Evolutionary conservation across 2,888 invertebrate species (phyloP), one percentile per base, ranked within the genome.

Genomic region (Megalurothrips usitatus): DNA sequence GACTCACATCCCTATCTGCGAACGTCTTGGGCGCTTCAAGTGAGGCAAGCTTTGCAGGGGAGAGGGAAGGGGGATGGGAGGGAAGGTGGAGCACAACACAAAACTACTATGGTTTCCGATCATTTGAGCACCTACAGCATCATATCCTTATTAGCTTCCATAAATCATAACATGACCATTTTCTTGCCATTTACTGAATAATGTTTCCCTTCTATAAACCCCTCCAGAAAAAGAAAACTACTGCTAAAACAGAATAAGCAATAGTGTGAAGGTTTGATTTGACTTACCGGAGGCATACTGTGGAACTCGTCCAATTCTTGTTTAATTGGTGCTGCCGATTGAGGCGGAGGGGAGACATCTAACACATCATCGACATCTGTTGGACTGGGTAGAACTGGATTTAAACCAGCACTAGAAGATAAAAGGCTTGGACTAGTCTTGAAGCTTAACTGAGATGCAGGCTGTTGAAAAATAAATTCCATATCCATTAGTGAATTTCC

Each of bases 251-350:
- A 43, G 34, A 43, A 43, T 43, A 6, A 43, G 34, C 34, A 43
- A 43, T 6, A 43, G 34, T 43, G 34, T 4, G 2, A 43, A 43
- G 34, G 34, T 43, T 43, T 43, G 34, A 43, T 43, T 28, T 28
- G n/a, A 80, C 34, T 48, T 79, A 81, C 28, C 79, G n/a, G 14
- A 81, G 81, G n/a, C 28, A 78, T 75, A 78, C 49, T 28, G 79
- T 81, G 80, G 80, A 80, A 81, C 19, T 43, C 91, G 82, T 87
- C 87, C 82, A 91, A 89, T 88, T 92, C 92, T 87, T 92, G 92
- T 87, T 92, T 92, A 84, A 91, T 88, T 85, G 89, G 89, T 84
- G 86, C 85, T 84, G 86, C 86, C 84, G 88, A 86, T 84, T 89
- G 89, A 82, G 90, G 88, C 83, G 89, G 86, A 86, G 89, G 88